Percentiles rank a stretch among this genome's conserved stretches.
phyloP scores from a whole-genome alignment of 2,888 invertebrate genomes.

The Microchrysa polita region DNA sequence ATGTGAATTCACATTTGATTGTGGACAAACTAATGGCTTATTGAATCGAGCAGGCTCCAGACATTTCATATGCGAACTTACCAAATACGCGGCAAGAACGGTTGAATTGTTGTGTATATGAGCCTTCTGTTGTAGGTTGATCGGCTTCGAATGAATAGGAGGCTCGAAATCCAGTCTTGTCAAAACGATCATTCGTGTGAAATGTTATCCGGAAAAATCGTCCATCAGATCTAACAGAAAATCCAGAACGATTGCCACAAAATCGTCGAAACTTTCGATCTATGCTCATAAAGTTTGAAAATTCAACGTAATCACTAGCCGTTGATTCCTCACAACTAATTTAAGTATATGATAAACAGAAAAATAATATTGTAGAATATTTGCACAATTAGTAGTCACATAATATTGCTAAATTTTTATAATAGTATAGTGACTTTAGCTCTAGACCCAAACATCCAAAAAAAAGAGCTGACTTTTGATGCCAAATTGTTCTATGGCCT shows the following conservation, averaged over 20 bases:
- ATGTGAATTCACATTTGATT: no score
- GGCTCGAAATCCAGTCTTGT: slow-evolving; percentile 94
- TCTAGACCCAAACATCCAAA: no score
- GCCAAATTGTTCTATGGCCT: no score
- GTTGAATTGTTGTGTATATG: slow-evolving; percentile 45
- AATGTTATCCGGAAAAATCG: slow-evolving; percentile 96
- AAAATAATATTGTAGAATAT: no score
- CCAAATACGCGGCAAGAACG: slow-evolving; percentile 30
- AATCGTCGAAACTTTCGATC: slow-evolving; percentile 90
- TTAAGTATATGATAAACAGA: background rate
- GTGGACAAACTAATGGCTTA: no score
- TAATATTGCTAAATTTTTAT: no score
- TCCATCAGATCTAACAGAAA: slow-evolving; percentile 86
- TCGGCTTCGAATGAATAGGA: slow-evolving; percentile 86
- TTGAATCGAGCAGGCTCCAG: no score
- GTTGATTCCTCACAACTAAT: slow-evolving; percentile 87
- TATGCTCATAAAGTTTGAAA: slow-evolving; percentile 91
- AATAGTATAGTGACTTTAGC: no score
- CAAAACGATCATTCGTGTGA: slow-evolving; percentile 91
- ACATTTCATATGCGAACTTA: no score
- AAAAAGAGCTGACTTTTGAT: no score
- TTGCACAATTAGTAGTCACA: no score
- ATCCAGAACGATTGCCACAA: slow-evolving; percentile 78
- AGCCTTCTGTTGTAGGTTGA: slow-evolving; percentile 56
- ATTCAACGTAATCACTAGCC: slow-evolving; percentile 95